Conservation (phyloP, 2,888 invertebrate genomes). For the Lagria hirta region DNA sequence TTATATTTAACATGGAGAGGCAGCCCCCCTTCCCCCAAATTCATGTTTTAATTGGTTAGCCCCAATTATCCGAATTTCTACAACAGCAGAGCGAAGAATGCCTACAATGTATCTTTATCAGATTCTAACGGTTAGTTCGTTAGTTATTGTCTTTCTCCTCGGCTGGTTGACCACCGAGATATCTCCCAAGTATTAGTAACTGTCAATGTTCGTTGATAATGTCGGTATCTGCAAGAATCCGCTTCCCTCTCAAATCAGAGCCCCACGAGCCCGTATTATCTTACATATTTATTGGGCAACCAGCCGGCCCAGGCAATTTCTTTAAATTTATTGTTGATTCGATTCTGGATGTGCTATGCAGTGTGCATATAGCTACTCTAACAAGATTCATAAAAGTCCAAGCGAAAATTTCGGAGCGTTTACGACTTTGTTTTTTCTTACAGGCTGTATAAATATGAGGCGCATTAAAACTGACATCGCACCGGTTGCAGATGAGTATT, state of each 20-base stretch:
- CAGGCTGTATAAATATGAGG: constrained; percentile 28
- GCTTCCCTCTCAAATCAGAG: constrained; percentile 11
- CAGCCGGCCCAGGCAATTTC: constrained; percentile 37
- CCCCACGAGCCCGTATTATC: constrained; percentile 33
- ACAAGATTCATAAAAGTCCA: constrained; percentile 42
- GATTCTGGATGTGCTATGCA: constrained; percentile 5
- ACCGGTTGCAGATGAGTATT: too few species aligned
- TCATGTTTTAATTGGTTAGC: constrained; percentile 15
- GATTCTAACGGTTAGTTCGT: constrained; percentile 49
- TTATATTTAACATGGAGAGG: too few species aligned
- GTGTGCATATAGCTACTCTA: constrained; percentile 29
- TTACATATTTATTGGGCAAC: constrained; percentile 40
- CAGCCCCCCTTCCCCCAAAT: too few species aligned
- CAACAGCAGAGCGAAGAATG: constrained; percentile 44
- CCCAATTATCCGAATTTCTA: constrained; percentile 37
- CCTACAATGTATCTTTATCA: constrained; percentile 47
- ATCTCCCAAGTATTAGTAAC: constrained; percentile 47
- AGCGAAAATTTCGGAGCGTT: constrained; percentile 36
- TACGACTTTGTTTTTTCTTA: constrained; percentile 34
- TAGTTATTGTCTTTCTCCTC: constrained; percentile 48
- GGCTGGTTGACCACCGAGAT: constrained; percentile 46
- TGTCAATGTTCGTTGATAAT: constrained; percentile 42
- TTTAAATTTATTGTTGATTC: constrained; percentile 39
- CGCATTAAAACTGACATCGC: too few species aligned
- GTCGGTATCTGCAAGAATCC: constrained; percentile 3